phyloP scores from a whole-genome alignment of 1,140 invertebrate species.

The Drosophila kikkawai region DNA sequence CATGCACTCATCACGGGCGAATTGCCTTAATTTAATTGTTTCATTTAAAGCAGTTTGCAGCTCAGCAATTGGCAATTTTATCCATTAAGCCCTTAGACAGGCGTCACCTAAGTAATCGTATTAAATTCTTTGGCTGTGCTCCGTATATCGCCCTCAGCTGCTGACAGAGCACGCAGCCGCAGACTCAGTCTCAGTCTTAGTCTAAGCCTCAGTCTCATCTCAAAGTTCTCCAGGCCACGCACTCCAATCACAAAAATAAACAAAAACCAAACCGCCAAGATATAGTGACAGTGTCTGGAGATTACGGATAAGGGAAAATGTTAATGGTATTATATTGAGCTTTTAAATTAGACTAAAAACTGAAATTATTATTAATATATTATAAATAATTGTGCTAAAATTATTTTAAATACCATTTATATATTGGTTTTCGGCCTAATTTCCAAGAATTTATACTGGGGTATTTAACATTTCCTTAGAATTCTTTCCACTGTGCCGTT shows the following conservation, averaged over 20 bases:
- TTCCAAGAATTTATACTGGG: neutral
- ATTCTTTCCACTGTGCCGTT: conserved; percentile 12
- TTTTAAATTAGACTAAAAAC: too few species aligned
- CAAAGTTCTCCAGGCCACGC: conserved; percentile 5
- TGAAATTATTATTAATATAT: neutral
- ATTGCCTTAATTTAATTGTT: conserved; percentile 5
- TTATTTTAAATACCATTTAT: neutral
- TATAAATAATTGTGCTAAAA: neutral
- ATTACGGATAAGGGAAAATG: too few species aligned
- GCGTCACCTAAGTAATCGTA: conserved; percentile 12
- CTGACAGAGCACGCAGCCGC: conserved; percentile 32
- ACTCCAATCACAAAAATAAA: conserved; percentile 61
- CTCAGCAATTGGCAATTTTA: conserved; percentile 15
- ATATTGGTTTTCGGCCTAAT: too few species aligned
- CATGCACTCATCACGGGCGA: neutral
- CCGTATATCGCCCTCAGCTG: conserved; percentile 41
- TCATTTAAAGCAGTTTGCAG: neutral
- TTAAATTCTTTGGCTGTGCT: conserved; percentile 15
- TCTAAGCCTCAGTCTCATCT: neutral
- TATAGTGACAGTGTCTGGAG: neutral
- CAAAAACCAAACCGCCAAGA: conserved; percentile 39
- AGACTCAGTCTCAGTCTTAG: neutral
- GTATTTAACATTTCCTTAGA: neutral
- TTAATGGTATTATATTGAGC: too few species aligned
- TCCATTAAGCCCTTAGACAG: conserved; percentile 9